Evolutionary conservation across 2,113 vertebrate genomes (phyloP).

Genomic region (Gallinago jamesoni): DNA sequence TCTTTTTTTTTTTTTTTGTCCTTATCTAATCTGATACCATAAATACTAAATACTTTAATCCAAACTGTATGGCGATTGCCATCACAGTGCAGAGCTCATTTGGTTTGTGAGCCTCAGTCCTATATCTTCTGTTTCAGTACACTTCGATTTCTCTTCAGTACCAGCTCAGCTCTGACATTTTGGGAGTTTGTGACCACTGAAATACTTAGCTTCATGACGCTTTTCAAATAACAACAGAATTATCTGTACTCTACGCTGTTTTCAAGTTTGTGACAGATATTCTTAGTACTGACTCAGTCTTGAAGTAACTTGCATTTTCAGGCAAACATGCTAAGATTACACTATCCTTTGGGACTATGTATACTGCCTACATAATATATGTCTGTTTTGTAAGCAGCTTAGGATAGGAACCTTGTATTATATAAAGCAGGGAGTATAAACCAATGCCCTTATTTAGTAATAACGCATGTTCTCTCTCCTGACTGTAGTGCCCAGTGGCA

Average conservation of each 20-base stretch:
- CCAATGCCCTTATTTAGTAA: conserved; percentile 38
- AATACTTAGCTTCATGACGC: neutral
- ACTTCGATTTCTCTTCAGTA: neutral
- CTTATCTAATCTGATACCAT: neutral
- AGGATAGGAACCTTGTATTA: neutral
- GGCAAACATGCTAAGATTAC: neutral
- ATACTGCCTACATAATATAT: neutral
- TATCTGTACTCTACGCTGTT: neutral
- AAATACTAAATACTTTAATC: conserved; percentile 27
- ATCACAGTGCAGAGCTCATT: neutral
- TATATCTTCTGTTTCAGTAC: neutral
- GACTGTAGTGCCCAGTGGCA: neutral
- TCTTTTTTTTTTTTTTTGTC: neutral
- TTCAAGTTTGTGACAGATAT: neutral
- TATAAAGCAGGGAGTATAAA: neutral
- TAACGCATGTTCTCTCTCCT: neutral
- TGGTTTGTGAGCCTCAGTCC: neutral
- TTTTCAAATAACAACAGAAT: neutral
- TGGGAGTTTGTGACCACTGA: neutral
- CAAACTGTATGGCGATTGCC: neutral
- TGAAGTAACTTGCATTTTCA: conserved; percentile 5
- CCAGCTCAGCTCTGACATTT: neutral
- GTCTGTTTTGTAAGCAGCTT: conserved; percentile 10
- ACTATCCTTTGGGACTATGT: neutral
- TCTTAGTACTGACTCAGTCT: neutral